Base-by-base conservation (phyloP, 2,888 invertebrate species). In the Drosophila atroscutellata region DNA sequence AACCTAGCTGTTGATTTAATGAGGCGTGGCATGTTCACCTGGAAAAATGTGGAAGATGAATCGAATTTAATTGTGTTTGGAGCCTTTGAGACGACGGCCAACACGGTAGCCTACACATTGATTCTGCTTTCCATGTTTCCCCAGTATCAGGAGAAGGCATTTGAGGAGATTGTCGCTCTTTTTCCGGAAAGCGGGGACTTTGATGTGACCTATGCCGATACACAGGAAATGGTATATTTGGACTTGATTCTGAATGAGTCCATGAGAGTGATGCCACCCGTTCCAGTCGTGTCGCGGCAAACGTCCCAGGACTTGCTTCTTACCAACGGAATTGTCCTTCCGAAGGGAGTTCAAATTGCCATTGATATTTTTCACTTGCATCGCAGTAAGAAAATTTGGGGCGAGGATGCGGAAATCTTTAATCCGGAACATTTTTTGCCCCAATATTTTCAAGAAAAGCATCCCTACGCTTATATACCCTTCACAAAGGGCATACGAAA, bases 371-470 rank as follows among this genome's bases (percentile, higher is more conserved):
- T 91, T 45, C 86, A 91, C 52, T 78, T 93, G 87, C 93, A 93
- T 72, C 91, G 93, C 8, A 86, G 89, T 57, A 80, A 84, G 28
- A 74, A 86, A 26, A 89, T 92, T 62, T 93, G 93, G 93, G 93
- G 93, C 2, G 68, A 77, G 0, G 84, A 92, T n/a, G 92, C 93
- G 7, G 83, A 90, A 32, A 77, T 69, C 7, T 93, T 93, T 32
- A 91, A 93, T 84, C 93, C 93, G 0, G 92, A 93, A 9, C 85
- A 93, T 52, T 93, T 93, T 62, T 66, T 93, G 34, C 92, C 93
- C 0, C 82, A 90, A 8, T 89, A 92, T 67, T 75, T 91, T 52
- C 83, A 79, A n/a, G 86, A 72, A 18, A 91, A 91, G 18, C 93
- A 93, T 78, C 86, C 93, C 0, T 92, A 91, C 52, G 89, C 92